phyloP scores from a whole-genome alignment of 2,113 vertebrate species.

The Geothlypis trichas region DNA sequence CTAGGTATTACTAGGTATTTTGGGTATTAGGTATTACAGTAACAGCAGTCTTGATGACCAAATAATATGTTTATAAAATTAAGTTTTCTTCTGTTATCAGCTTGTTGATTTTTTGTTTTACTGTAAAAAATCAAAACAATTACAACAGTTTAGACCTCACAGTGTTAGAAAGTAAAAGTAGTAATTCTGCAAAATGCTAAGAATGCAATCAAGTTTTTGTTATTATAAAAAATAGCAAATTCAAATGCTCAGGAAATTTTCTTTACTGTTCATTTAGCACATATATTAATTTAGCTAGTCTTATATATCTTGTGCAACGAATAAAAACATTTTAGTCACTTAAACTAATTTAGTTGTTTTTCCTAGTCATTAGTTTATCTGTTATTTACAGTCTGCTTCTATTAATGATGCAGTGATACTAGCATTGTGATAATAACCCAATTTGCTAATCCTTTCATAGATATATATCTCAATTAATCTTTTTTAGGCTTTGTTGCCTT shows the following conservation, averaged over 20 bases:
- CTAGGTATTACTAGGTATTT: not conserved
- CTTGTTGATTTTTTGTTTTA: not conserved
- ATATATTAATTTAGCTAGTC: not conserved
- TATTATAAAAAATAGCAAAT: not conserved
- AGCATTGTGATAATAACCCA: not conserved
- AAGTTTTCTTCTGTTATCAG: not conserved
- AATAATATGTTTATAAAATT: not conserved
- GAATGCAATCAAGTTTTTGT: not conserved
- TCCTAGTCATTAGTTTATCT: not conserved
- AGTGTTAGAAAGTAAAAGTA: not conserved
- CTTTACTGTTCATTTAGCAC: not conserved
- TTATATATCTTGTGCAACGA: not conserved
- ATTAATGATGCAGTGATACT: not conserved
- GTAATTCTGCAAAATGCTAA: not conserved
- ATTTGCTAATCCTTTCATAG: not conserved
- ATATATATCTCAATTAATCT: not conserved
- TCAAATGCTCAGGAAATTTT: not conserved
- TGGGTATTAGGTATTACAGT: not conserved
- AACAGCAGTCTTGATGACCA: not conserved
- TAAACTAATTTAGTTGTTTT: slow-evolving; percentile 6
- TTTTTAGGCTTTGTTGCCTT: not conserved
- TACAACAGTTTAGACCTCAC: not conserved
- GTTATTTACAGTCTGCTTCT: slow-evolving; percentile 7
- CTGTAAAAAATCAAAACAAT: not conserved
- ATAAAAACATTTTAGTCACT: slow-evolving; percentile 4